Base-by-base conservation (phyloP, 1,140 invertebrate genomes). In the Pantala flavescens region DNA sequence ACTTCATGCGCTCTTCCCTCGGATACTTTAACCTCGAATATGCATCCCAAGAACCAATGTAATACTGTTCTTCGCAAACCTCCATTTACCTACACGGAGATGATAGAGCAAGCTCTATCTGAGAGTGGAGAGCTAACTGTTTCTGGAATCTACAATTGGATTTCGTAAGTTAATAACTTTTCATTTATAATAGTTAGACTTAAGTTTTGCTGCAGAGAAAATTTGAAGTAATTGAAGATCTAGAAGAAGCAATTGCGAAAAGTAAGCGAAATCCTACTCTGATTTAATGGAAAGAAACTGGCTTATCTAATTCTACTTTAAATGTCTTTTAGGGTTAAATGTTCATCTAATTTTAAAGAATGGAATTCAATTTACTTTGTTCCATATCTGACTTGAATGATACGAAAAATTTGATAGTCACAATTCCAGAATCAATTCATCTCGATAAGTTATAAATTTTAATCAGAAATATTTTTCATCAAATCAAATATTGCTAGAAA, bases 101-200 rank as follows among this genome's bases (percentile, higher is more conserved):
- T 95, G 74, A 95, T 95, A 76, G 92, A 94, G 82, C 88, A 91
- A 79, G 93, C 93, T 70, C 81, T 95, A 71, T 87, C 88, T 78
- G 93, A 94, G 80, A 91, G 89, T 79, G 91, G 92, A 71, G 91
- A 93, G 81, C 83, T 95, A 71, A 94, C 93, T 0, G 93, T 95
- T n/a, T 94, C 93, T 10, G 92, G 90, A 42, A 94, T 95, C 79
- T 95, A 95, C 81, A 90, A 92, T 77, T 95, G 93, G 93, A 95
- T 95, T 78, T 93, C 92, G 93, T 95, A 86, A 94, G 93, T 92
- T 73, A 70, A n/a, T 43, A 7, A 3, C 49, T 49, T 36, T 36
- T 63, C 49, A 63, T 63, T n/a, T 7, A 63, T 63, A 19, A 63
- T 7, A 16, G 12, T 21, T 63, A 63, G n/a, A 7, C 12, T 21